Evolutionary conservation across 1,140 invertebrate genomes (phyloP).

Genomic region (Polypedilum pembai): DNA sequence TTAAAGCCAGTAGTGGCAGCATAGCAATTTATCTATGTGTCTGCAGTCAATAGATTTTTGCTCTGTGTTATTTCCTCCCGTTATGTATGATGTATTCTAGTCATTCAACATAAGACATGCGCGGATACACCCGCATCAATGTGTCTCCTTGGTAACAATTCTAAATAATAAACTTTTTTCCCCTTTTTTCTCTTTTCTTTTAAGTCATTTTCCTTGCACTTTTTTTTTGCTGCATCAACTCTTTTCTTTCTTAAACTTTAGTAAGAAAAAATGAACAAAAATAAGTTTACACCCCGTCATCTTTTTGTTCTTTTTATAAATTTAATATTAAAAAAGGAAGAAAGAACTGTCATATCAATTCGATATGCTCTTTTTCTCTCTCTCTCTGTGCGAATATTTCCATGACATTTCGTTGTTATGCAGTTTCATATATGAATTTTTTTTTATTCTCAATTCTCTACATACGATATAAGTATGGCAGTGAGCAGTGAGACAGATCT

Average conservation of each 20-base stretch:
- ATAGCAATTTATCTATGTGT: constrained; percentile 18
- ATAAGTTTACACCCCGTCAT: background rate
- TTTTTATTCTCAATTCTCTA: background rate
- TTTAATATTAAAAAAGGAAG: background rate
- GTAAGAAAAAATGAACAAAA: background rate
- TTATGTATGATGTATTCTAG: constrained; percentile 21
- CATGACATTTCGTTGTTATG: background rate
- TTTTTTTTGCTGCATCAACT: background rate
- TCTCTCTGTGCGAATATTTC: background rate
- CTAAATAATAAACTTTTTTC: background rate
- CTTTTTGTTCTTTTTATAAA: constrained; percentile 7
- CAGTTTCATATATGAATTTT: no score
- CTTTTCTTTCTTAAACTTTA: background rate
- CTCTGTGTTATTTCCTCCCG: background rate
- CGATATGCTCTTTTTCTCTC: constrained; percentile 1
- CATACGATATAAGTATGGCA: background rate
- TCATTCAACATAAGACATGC: constrained; percentile 28
- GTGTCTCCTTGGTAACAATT: constrained; percentile 28
- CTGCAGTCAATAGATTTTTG: constrained; percentile 24
- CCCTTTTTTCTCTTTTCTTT: no score
- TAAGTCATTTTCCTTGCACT: background rate
- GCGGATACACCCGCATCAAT: constrained; percentile 24
- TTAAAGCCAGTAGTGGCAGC: constrained; percentile 15
- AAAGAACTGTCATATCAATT: constrained; percentile 18
- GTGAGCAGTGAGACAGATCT: background rate